phyloP scores from a whole-genome alignment of 2,113 vertebrate genomes.

The Ahaetulla prasina region DNA sequence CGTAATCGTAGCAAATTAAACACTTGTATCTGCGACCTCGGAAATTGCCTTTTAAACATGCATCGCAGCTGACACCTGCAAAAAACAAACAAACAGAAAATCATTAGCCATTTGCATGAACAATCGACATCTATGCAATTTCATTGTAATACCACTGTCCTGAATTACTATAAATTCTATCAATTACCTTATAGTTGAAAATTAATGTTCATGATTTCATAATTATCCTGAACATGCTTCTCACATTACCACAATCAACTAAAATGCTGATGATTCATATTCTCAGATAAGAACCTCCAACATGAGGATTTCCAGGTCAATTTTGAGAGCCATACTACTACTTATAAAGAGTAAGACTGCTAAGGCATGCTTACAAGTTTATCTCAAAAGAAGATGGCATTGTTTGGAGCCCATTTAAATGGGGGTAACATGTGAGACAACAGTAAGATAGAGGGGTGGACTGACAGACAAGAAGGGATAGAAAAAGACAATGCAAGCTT shows the following conservation, averaged over 20 bases:
- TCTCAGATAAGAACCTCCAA: not conserved
- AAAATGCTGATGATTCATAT: not conserved
- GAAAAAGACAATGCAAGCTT: not conserved
- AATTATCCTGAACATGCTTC: not conserved
- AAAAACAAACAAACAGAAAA: constrained; percentile 53
- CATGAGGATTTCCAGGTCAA: not conserved
- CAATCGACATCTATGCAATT: not conserved
- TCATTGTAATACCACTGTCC: not conserved
- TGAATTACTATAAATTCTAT: not conserved
- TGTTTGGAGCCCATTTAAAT: not conserved
- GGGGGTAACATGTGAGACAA: not conserved
- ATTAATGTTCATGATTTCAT: not conserved
- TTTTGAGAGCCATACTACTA: not conserved
- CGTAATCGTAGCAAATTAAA: constrained; percentile 99
- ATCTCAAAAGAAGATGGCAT: not conserved
- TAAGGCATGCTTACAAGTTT: not conserved
- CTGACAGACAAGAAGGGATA: not conserved
- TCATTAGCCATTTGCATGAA: constrained; percentile 27
- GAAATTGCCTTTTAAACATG: constrained; percentile 99
- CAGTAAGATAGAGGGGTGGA: not conserved
- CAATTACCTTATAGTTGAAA: not conserved
- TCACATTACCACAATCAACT: not conserved
- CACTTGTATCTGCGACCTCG: constrained; percentile 97
- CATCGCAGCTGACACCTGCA: constrained; percentile 99
- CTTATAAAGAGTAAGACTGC: not conserved